These are phyloP conservation scores for Celastrina argiolus DNA, from an alignment of 2,888 invertebrate species.

Conservation along the genomic window DNA sequence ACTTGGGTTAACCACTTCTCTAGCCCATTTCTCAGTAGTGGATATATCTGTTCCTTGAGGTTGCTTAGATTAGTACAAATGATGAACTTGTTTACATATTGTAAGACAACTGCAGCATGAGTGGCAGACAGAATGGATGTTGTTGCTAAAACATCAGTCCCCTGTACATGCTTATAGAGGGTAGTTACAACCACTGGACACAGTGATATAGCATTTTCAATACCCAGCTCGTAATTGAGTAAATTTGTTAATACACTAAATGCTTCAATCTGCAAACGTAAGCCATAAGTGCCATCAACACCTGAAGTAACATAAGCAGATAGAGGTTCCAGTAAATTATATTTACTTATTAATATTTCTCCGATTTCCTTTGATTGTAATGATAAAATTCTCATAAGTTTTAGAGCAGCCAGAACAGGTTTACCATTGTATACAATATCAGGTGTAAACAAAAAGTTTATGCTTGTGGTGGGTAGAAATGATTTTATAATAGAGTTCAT, in stretches of 20 bases:
- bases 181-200: conserved; percentile 76
- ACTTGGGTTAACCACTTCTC: conserved; percentile 73
- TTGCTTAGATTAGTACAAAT: conserved; percentile 42
- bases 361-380: conserved; percentile 78
- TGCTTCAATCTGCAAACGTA: conserved; percentile 81
- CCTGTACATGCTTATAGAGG: conserved; percentile 78
- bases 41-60: conserved; percentile 57
- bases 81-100: conserved; percentile 57
- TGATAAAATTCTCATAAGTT: conserved; percentile 84
- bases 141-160: conserved; percentile 67
- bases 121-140: conserved; percentile 74
- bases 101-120: conserved; percentile 77
- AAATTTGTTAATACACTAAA: conserved; percentile 78
- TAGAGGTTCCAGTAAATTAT: conserved; percentile 74
- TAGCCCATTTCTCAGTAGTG: conserved; percentile 58
- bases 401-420: conserved; percentile 84
- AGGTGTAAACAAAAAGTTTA: conserved; percentile 60
- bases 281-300: conserved; percentile 68
- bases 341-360: conserved; percentile 69
- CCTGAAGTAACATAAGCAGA: conserved; percentile 75
- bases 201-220: conserved; percentile 64
- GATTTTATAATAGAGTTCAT: conserved; percentile 77
- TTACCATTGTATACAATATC: conserved; percentile 77
- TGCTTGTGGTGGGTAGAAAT: conserved; percentile 74
- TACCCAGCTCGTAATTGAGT: conserved; percentile 70